Conservation (phyloP, 1,140 invertebrate genomes). For the Physella acuta region DNA sequence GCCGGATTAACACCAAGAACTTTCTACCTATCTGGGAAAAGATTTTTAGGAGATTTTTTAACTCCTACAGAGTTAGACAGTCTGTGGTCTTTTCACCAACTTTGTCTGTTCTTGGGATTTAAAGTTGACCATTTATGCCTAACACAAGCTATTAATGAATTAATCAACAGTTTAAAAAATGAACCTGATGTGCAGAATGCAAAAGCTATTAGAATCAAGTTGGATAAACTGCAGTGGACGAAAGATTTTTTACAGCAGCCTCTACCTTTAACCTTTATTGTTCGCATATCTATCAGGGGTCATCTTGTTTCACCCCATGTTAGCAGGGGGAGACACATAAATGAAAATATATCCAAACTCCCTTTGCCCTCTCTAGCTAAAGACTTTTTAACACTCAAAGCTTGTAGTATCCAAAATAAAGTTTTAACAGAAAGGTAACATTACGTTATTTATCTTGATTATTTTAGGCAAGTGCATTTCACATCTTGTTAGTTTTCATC, state of each 20-base stretch:
- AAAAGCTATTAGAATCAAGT: neutral
- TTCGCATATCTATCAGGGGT: slow-evolving; percentile 5
- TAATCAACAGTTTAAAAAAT: neutral
- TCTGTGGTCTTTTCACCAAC: slow-evolving; percentile 16
- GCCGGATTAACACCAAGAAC: slow-evolving; percentile 10
- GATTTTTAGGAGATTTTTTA: slow-evolving; percentile 7
- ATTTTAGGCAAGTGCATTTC: too few relatives aligned
- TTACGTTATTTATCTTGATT: too few relatives aligned
- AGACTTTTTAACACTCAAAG: slow-evolving; percentile 13
- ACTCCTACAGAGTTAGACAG: neutral
- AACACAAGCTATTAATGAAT: slow-evolving; percentile 13
- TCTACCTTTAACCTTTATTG: slow-evolving; percentile 11
- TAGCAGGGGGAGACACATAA: neutral
- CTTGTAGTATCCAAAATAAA: too few relatives aligned
- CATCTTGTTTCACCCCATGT: slow-evolving; percentile 1
- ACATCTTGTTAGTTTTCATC: too few relatives aligned
- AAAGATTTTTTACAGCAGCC: neutral
- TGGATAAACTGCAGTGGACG: slow-evolving; percentile 8
- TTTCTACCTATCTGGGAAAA: slow-evolving; percentile 10
- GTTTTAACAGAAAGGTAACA: too few relatives aligned
- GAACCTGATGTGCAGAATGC: neutral
- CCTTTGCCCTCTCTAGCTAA: slow-evolving; percentile 9
- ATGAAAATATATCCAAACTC: neutral
- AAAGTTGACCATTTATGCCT: slow-evolving; percentile 1
- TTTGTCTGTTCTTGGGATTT: slow-evolving; percentile 17